phyloP scores from a whole-genome alignment of 2,113 vertebrate genomes.

The human (Homo sapiens) region DNA sequence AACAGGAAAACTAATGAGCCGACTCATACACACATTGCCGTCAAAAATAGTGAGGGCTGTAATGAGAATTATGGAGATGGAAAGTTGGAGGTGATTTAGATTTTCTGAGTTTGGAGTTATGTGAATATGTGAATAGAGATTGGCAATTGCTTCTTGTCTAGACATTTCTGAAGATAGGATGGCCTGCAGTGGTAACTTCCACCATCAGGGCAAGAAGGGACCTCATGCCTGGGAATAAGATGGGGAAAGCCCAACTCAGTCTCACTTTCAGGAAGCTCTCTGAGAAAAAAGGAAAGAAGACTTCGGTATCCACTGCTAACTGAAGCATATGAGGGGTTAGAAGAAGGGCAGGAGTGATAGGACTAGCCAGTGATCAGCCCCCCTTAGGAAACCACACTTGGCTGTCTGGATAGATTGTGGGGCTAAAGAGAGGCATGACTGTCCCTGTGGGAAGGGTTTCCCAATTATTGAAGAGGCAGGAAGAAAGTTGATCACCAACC shows the following conservation, averaged over 20 bases:
- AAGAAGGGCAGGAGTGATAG: neutral
- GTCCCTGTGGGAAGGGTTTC: neutral
- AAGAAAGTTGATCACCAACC: neutral
- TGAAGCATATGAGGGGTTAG: neutral
- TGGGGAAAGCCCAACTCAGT: neutral
- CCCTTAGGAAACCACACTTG: neutral
- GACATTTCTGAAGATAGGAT: neutral
- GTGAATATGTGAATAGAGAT: neutral
- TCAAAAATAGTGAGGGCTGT: neutral
- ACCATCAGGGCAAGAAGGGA: neutral
- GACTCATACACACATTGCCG: neutral
- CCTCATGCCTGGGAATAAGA: neutral
- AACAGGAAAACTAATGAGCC: neutral
- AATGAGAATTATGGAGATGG: neutral
- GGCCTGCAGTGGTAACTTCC: neutral
- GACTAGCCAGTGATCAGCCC: neutral
- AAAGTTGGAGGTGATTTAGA: neutral
- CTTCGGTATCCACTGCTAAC: neutral
- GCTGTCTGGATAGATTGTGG: neutral
- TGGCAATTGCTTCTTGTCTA: neutral
- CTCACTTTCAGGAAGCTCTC: neutral
- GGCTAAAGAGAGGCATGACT: neutral
- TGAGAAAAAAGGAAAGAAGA: neutral
- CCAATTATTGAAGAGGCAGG: neutral
- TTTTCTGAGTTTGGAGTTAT: neutral